phyloP scores from a whole-genome alignment of 1,140 invertebrate species.

The Trissolcus basalis region DNA sequence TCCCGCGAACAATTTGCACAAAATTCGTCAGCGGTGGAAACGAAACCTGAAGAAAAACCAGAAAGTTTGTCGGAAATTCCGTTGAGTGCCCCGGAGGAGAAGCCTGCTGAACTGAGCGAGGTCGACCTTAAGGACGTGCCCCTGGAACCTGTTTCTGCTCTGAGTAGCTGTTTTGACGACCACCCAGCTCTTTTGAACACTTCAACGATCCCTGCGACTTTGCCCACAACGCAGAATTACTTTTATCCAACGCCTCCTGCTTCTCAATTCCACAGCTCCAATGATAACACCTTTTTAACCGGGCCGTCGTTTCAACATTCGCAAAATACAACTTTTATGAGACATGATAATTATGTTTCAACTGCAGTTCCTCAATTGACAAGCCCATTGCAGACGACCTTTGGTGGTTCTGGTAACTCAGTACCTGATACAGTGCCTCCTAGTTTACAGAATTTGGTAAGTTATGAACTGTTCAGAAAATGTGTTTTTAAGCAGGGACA shows the following conservation, averaged over 20 bases:
- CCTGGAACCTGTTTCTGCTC: slow-evolving; percentile 10
- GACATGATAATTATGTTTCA: slow-evolving; percentile 10
- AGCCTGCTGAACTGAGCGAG: slow-evolving; percentile 49
- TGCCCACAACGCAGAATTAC: background rate
- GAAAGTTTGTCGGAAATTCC: slow-evolving; percentile 31
- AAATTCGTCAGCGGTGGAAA: background rate
- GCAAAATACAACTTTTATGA: slow-evolving; percentile 4
- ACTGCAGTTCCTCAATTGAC: slow-evolving; percentile 68
- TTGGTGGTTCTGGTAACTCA: slow-evolving; percentile 57
- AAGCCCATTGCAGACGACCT: slow-evolving; percentile 68
- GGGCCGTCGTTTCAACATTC: background rate
- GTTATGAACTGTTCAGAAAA: slow-evolving; percentile 15
- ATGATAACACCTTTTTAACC: too few species aligned
- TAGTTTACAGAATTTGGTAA: slow-evolving; percentile 71
- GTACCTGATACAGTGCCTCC: slow-evolving; percentile 62
- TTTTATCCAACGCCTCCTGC: background rate
- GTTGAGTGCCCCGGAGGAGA: slow-evolving; percentile 37
- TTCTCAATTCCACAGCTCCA: too few species aligned
- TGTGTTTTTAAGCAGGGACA: too few species aligned
- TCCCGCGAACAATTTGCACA: background rate
- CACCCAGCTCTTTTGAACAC: slow-evolving; percentile 29
- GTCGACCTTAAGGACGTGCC: slow-evolving; percentile 49
- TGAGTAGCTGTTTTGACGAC: slow-evolving; percentile 45
- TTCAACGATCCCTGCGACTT: background rate
- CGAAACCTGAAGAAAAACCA: background rate